Percentiles rank a stretch among this genome's conserved stretches.
phyloP scores from a whole-genome alignment of 2,113 vertebrate genomes.

The Lampris megalopsis region DNA sequence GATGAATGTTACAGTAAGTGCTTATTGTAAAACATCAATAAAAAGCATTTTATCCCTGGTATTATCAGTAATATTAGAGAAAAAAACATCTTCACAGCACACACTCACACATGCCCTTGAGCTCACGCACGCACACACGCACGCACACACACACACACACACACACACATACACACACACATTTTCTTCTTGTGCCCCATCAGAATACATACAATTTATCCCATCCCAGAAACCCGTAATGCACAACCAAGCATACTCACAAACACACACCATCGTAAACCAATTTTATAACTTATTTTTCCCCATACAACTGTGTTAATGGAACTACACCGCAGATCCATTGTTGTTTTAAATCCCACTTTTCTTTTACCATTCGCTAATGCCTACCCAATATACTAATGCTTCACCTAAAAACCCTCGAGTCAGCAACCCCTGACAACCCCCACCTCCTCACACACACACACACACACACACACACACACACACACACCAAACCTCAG shows the following conservation, averaged over 20 bases:
- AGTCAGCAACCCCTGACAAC: conserved; percentile 65
- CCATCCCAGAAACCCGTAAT: not conserved
- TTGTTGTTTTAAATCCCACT: conserved; percentile 56
- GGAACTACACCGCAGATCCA: conserved; percentile 64
- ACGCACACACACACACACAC: not conserved
- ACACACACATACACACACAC: not conserved
- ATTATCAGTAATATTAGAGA: conserved; percentile 28
- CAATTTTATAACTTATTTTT: conserved; percentile 53
- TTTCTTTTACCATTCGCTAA: conserved; percentile 66
- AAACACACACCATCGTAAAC: conserved; percentile 31
- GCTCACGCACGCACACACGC: conserved; percentile 31
- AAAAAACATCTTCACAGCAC: not conserved
- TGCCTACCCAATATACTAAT: conserved; percentile 74
- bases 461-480: conserved; percentile 20
- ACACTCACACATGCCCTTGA: conserved; percentile 18
- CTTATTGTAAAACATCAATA: conserved; percentile 56
- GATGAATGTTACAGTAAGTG: conserved; percentile 56
- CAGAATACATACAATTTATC: conserved; percentile 6
- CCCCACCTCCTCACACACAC: not conserved
- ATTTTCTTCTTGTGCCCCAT: not conserved
- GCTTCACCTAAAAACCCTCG: conserved; percentile 61
- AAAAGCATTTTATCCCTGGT: conserved; percentile 31
- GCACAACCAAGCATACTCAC: conserved; percentile 11
- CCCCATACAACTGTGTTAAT: conserved; percentile 60
- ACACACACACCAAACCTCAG: conserved; percentile 7